Percentiles rank a stretch among this genome's conserved stretches.
These are phyloP conservation scores for Ammodramus savannarum DNA, from an alignment of 2,113 vertebrate species.

Conservation along the genomic window DNA sequence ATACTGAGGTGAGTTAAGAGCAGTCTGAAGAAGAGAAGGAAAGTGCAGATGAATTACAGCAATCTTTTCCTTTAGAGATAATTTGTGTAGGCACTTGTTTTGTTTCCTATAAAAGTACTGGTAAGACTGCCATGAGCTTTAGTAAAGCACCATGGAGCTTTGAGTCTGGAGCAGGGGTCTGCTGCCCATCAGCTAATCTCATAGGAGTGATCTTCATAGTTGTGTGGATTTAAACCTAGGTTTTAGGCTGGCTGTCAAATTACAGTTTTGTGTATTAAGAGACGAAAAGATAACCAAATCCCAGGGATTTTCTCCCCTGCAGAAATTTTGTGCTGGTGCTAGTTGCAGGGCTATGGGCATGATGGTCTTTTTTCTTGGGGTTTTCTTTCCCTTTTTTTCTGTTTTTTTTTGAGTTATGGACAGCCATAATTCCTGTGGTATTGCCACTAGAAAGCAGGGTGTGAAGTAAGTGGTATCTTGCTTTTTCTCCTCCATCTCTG, in stretches of 20 bases:
- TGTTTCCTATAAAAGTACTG: not conserved
- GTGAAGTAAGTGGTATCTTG: not conserved
- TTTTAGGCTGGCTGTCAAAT: not conserved
- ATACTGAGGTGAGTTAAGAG: not conserved
- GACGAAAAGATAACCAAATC: not conserved
- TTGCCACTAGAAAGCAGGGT: not conserved
- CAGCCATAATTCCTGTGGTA: not conserved
- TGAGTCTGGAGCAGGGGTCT: not conserved
- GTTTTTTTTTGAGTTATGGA: not conserved
- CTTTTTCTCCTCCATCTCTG: not conserved
- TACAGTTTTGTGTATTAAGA: not conserved
- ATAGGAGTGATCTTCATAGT: not conserved
- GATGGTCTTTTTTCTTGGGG: not conserved
- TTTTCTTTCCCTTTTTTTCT: too few relatives aligned
- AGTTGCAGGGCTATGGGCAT: not conserved
- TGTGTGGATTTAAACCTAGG: not conserved
- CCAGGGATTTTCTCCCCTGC: not conserved
- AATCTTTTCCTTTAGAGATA: not conserved
- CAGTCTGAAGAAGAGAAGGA: not conserved
- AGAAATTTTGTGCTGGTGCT: not conserved
- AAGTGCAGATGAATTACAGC: not conserved
- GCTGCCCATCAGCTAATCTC: not conserved
- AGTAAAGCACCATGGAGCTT: not conserved
- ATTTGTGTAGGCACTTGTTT: not conserved
- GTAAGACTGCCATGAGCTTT: not conserved